Percentiles rank a stretch among this genome's conserved stretches.
Evolutionary conservation across 1,140 invertebrate genomes (phyloP).

Genomic region (Trichonephila clavata): DNA sequence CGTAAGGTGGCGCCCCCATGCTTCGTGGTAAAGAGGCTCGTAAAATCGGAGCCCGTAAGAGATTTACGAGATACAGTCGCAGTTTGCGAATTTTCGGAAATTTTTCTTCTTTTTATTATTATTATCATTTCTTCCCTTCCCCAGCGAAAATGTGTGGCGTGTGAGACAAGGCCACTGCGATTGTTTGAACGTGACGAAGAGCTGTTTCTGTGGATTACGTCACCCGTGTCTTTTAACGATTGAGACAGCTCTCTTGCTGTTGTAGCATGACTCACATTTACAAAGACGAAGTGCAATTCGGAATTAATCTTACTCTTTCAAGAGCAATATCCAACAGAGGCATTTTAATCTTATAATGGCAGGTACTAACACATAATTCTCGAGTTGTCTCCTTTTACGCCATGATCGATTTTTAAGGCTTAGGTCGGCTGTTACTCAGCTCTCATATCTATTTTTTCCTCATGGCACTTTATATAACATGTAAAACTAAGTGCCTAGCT

Average conservation of each 20-base stretch:
- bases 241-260: conserved; percentile 1
- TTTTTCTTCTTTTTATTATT: not conserved
- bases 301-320: not conserved
- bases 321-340: not conserved
- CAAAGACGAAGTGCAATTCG: not conserved
- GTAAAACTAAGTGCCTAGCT: too few relatives aligned
- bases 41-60: conserved; percentile 59
- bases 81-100: conserved; percentile 54
- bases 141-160: not conserved
- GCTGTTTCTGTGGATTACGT: conserved; percentile 41
- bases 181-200: conserved; percentile 22
- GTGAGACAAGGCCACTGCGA: conserved; percentile 32
- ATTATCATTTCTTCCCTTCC: not conserved
- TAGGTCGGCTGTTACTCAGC: too few relatives aligned
- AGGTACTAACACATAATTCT: not conserved
- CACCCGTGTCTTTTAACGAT: conserved; percentile 46
- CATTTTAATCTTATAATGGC: not conserved
- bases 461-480: too few relatives aligned
- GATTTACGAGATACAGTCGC: conserved; percentile 52
- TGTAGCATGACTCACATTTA: not conserved
- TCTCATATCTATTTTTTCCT: too few relatives aligned
- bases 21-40: conserved; percentile 50
- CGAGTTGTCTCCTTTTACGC: not conserved
- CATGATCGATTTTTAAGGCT: not conserved
- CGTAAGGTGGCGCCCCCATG: conserved; percentile 55